Evolutionary conservation across 2,888 invertebrate genomes (phyloP), one percentile per base, ranked within the genome.

Genomic region (Plagodis dolabraria): DNA sequence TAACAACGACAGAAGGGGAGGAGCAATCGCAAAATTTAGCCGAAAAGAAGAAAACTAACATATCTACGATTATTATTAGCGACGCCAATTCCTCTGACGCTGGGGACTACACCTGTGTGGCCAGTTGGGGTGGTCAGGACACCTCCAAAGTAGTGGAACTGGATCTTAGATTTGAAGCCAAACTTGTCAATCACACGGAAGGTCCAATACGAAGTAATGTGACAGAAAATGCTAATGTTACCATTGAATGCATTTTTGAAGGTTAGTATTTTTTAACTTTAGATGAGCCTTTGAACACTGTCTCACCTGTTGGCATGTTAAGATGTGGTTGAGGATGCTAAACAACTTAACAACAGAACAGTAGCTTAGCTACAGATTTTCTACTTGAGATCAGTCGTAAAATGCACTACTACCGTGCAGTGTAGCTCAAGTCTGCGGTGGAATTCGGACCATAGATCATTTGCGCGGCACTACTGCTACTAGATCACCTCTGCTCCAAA

Each of bases 191-290:
- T 34, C 73, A 68, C 5, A 85, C 84, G 0, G 47, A 69, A 0
- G 75, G 76, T 0, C 83, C 82, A 0, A 69, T 88, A n/a, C 69
- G 61, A 7, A 71, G 72, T 35, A 83, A 85, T 53, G 71, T 77
- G 0, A 75, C 81, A 0, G 72, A 82, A 7, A 70, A 71, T 9
- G 72, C 64, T 0, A 78, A 75, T 52, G 76, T 85, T 0, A 76
- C 71, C 0, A 63, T 90, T 73, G 70, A 68, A 40, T 93, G 93
- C 72, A 64, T 80, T 48, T 93, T 92, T 72, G 85, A 91, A 85
- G 85, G 93, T 93, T 60, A 71, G 79, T 69, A 55, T 47, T 40
- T 40, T 40, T 5, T 40, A 10, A 5, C 10, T 40, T 40, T 9
- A 40, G n/a, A n/a, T n/a, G n/a, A n/a, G n/a, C n/a, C n/a, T n/a